Evolutionary conservation across 2,888 invertebrate genomes (phyloP), one percentile per base, ranked within the genome.

Genomic region (Hoplodrina ambigua): DNA sequence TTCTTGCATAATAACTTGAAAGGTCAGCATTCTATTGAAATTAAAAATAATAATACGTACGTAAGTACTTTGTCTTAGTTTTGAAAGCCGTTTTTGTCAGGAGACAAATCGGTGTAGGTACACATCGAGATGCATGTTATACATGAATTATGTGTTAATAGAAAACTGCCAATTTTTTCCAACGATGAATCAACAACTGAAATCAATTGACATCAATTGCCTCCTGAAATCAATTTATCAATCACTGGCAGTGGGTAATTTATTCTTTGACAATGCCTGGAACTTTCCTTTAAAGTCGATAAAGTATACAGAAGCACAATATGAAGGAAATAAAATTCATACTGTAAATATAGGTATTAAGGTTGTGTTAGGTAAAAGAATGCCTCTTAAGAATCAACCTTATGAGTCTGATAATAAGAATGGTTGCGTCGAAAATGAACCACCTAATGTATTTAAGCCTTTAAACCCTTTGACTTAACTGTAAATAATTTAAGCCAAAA

Each of bases 1-100:
- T 63, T 71, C 46, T 60, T 58, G 63, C 33, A 66, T 71, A 58
- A 69, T 55, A 46, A 61, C 53, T 64, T 55, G 54, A 41, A 57
- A 57, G 55, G 56, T 64, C 25, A 15, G 17, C 33, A 25, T 67
- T 61, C 13, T 46, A 58, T 64, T 61, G 8, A 50, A 19, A n/a
- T 60, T 19, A 33, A 56, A 53, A 44, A 55, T 55, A 55, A 37
- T 66, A 11, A 30, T n/a, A 1, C 25, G 8, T 52, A 41, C 15
- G 4, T 19, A 25, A 6, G 20, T 49, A 37, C 53, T 50, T 49
- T 69, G 20, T 57, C 4, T 20, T 4, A 52, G n/a, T 57, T 57
- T 53, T 20, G 4, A 20, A 13, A 68, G 44, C 49, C 44, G 13
- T 20, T n/a, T 11, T 1, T 56, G 54, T 3, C 20, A 52, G n/a